Base-by-base conservation (phyloP, 2,888 invertebrate species). In the Odontocerum albicorne region DNA sequence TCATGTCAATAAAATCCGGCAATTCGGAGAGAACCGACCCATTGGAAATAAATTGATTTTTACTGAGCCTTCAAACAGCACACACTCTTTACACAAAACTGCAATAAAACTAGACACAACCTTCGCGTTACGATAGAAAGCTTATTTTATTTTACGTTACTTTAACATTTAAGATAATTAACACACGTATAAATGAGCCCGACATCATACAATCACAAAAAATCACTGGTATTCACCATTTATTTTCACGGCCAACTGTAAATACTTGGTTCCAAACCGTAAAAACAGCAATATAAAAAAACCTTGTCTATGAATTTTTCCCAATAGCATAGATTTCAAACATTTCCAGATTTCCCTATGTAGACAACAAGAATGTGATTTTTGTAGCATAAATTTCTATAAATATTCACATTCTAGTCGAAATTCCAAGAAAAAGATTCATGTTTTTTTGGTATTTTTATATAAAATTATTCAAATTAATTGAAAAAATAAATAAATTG, bases 1-100 rank as follows among this genome's bases (percentile, higher is more conserved):
- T 56, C 56, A 52, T 57, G 57, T 57, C 57, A 52, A 52, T 57
- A 57, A 40, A 55, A 51, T 56, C 56, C 50, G 56, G 46, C 56
- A 52, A 55, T 31, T 55, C 38, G 22, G 36, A 43, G 52, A 52
- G 52, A 39, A 45, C 42, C 51, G 52, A 52, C 57, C 57, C 57
- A 49, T 49, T 46, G 35, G 31, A 46, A 40, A 36, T 42, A 19
- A 38, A 38, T 21, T 40, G 40, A 40, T 40, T 21, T 40, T 40
- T 16, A 10, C 10, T 10, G 3, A 3, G 10, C 40, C n/a, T 40
- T 40, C 17, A 27, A 40, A 40, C 40, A 40, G 21, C 19, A 19
- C 21, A n/a, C n/a, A n/a, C n/a, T n/a, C n/a, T 20, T 40, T n/a
- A 17, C 12, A n/a, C n/a, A 36, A 49, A 43, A 33, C 31, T 27